Evolutionary conservation across 2,113 vertebrate genomes (phyloP), one percentile per base, ranked within the genome.

Genomic region (Limnothrissa miodon): DNA sequence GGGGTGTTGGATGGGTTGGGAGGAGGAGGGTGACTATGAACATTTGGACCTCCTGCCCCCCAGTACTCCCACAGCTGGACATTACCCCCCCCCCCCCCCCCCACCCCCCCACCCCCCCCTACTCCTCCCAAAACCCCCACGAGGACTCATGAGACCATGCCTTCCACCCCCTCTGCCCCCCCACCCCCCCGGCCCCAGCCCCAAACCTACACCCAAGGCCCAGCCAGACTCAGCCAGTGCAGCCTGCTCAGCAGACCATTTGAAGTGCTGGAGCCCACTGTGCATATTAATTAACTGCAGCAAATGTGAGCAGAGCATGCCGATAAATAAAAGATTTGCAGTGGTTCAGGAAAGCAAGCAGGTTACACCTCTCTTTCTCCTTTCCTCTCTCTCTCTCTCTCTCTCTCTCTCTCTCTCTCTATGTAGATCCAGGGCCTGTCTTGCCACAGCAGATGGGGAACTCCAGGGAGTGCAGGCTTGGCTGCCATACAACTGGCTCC

Each of bases 251-350:
- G 83, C 87, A 85, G 83, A 89, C 78, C 84, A 90, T 87, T 82
- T 89, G 90, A 90, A 89, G 87, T 86, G 85, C 86, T 80, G 11
- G 87, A 86, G 82, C 89, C 90, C 90, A 89, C 83, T 91, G 88
- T 90, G 90, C 90, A 90, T 93, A 87, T 88, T 87, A 91, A 93
- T 86, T 89, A 91, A 88, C 85, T 87, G 89, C 88, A 85, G 85
- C 87, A 83, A 88, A 87, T 84, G 81, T 80, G 89, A 87, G 85
- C 74, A 21, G 87, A 90, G 83, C n/a, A 70, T 78, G 85, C 81
- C 80, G 81, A 91, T 93, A 85, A 94, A 92, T 93, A 87, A 93
- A 94, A 93, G 88, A 92, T 91, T 86, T 90, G 87, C 83, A 86
- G 78, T 2, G 79, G 82, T 78, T 80, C 81, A 81, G 84, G n/a